Conservation (phyloP, 37 sponge, comb jelly and placozoan genomes). For the Tethya wilhelma region DNA sequence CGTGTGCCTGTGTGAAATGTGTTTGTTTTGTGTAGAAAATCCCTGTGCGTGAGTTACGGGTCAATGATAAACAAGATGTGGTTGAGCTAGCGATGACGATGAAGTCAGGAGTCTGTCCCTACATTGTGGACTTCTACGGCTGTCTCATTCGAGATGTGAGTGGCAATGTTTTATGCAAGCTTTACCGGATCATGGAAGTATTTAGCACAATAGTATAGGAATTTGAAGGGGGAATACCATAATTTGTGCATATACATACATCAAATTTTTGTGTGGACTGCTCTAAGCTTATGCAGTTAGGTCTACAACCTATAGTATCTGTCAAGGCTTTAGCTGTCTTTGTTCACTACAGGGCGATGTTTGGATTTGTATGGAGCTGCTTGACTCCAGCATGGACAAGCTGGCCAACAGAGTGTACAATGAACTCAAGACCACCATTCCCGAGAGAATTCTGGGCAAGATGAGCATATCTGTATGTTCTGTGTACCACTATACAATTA, state of each 20-base stretch:
- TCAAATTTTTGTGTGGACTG: neutral
- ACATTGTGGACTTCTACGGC: constrained; percentile 94
- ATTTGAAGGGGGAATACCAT: neutral
- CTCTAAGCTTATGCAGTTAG: neutral
- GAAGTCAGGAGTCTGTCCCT: constrained; percentile 78
- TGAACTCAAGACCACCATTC: constrained; percentile 62
- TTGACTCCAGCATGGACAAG: constrained; percentile 94
- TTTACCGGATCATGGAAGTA: too few relatives aligned
- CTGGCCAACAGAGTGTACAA: constrained; percentile 81
- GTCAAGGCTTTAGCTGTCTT: neutral
- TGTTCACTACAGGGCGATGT: constrained; percentile 78
- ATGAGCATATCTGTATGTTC: constrained; percentile 77
- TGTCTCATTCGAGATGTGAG: constrained; percentile 89
- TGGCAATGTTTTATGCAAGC: too few relatives aligned
- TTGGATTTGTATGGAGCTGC: constrained; percentile 97
- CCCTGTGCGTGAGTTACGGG: constrained; percentile 54
- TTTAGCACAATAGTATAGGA: neutral
- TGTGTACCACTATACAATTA: neutral
- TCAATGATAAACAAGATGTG: constrained; percentile 44
- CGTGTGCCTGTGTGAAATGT: neutral
- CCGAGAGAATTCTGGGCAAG: constrained; percentile 87
- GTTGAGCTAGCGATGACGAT: constrained; percentile 82
- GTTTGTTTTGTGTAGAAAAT: constrained; percentile 48
- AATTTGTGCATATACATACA: neutral
- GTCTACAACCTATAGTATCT: neutral